phyloP scores from a whole-genome alignment of 1,140 invertebrate genomes.

The Cotesia glomerata region DNA sequence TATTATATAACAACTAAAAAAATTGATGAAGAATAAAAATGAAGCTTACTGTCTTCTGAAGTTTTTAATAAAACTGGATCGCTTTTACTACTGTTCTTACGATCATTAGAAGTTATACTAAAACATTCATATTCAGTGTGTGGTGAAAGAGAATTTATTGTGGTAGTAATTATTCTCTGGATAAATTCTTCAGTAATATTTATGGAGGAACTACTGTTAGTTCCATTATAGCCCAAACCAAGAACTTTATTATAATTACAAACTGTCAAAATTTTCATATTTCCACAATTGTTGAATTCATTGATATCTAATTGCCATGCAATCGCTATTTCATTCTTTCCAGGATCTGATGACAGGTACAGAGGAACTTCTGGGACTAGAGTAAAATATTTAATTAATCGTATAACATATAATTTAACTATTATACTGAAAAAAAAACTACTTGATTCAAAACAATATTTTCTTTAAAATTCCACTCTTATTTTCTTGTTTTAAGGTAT shows the following conservation, averaged over 20 bases:
- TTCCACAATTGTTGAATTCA: constrained; percentile 40
- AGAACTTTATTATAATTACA: constrained; percentile 36
- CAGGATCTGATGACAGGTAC: background rate
- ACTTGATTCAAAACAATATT: too few species aligned
- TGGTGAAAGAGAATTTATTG: constrained; percentile 39
- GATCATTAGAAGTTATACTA: constrained; percentile 31
- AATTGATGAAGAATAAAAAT: constrained; percentile 6
- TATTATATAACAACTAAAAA: background rate
- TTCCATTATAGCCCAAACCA: constrained; percentile 37
- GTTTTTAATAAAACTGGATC: constrained; percentile 31
- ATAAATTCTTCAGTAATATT: constrained; percentile 4
- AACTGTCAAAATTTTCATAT: constrained; percentile 24
- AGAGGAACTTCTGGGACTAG: background rate
- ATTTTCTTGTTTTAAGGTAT: too few species aligned
- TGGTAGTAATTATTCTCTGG: constrained; percentile 18
- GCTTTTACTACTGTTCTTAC: constrained; percentile 38
- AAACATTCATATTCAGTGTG: constrained; percentile 46
- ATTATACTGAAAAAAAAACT: background rate
- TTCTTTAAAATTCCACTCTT: too few species aligned
- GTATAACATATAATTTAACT: background rate
- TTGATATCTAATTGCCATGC: constrained; percentile 40
- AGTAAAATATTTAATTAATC: background rate
- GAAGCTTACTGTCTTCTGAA: constrained; percentile 41
- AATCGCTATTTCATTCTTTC: constrained; percentile 28
- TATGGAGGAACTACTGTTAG: background rate